Evolutionary conservation across 2,113 vertebrate species (phyloP), one percentile per base, ranked within the genome.

Genomic region (Charadrius vociferus): DNA sequence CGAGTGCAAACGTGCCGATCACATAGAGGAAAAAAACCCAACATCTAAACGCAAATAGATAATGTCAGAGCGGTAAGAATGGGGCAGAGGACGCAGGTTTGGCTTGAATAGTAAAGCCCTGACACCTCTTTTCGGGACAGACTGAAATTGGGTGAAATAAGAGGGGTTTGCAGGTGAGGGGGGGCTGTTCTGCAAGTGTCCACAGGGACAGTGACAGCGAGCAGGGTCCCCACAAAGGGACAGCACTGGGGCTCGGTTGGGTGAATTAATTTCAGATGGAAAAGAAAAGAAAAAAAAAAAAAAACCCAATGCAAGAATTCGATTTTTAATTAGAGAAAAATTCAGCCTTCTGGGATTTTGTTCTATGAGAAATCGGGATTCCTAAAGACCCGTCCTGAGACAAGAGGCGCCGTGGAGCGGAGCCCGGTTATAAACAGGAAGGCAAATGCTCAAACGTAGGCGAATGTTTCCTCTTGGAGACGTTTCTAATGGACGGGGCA

Each of bases 381-480:
- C 49, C 81, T 53, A 18, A 52, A 26, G 65, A 9, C 30, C 9
- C 22, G 9, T 75, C 67, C 72, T 6, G 77, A 45, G 82, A 70
- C 59, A 16, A 22, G n/a, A 85, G 93, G 85, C 85, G 32, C 85
- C 63, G 6, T 9, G 21, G 68, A 86, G 85, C 67, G 14, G 61
- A 56, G 86, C 72, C 75, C 2, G 3, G 21, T 8, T 20, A 49
- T 89, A 97, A 97, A 97, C 97, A 96, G 93, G 95, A 96, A 95
- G 88, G 91, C 61, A 47, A 58, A 16, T 0, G 45, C 80, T 95
- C 56, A 6, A 10, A 86, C 6, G 7, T 34, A 45, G 81, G 91
- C 36, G 0, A 95, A 41, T 5, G 78, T 21, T 97, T 94, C 95
- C 96, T 89, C 88, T 39, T 11, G 81, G 83, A 65, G 36, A 59